phyloP scores from a whole-genome alignment of 2,888 invertebrate species.

The Aphidius colemani region DNA sequence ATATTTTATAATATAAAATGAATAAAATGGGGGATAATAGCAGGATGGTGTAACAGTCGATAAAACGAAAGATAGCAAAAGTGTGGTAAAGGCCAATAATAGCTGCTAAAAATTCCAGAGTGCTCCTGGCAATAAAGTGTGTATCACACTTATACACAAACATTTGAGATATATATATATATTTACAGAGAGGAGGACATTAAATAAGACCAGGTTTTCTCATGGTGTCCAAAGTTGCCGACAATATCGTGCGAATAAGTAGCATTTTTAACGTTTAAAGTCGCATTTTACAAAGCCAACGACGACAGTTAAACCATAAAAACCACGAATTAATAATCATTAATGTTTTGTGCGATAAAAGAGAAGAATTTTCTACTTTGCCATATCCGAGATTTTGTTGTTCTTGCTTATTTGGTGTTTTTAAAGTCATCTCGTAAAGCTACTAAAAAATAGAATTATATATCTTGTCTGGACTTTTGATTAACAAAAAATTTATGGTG shows the following conservation, averaged over 20 bases:
- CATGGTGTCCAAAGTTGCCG: no score
- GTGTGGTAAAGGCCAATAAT: constrained; percentile 25
- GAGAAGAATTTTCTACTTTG: no score
- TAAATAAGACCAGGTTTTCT: no score
- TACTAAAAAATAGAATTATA: constrained; percentile 1
- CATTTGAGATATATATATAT: no score
- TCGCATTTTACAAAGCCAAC: no score
- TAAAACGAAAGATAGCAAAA: constrained; percentile 19
- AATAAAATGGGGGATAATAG: constrained; percentile 15
- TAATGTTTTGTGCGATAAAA: constrained; percentile 23
- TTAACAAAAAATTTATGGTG: no score
- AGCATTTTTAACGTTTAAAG: no score
- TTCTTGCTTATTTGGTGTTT: background rate
- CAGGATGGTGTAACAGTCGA: background rate
- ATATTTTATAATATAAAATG: constrained; percentile 15
- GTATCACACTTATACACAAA: constrained; percentile 44
- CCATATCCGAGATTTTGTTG: constrained; percentile 10
- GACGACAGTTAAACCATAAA: constrained; percentile 20
- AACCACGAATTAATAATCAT: constrained; percentile 43
- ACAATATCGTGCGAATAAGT: no score
- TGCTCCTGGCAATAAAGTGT: constrained; percentile 50
- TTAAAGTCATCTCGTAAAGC: constrained; percentile 21
- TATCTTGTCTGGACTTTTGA: no score
- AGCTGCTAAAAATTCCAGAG: constrained; percentile 49
- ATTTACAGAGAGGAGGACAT: no score